Conservation (phyloP, 2,113 vertebrate genomes). For the Odobenus rosmarus region DNA sequence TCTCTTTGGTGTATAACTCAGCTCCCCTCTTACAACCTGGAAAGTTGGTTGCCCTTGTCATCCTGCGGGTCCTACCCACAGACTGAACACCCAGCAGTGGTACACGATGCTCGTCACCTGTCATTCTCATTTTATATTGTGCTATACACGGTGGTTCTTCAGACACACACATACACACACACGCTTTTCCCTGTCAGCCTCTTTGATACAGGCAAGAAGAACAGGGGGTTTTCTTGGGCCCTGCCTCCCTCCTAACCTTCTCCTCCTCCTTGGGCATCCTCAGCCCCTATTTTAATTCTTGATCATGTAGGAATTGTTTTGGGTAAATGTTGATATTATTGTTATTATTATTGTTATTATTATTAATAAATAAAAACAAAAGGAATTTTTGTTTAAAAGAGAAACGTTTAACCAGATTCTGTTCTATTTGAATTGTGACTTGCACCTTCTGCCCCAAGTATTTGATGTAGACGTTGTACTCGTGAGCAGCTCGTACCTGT, state of each 20-base stretch:
- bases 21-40: not conserved
- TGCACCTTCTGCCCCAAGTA: slow-evolving; percentile 84
- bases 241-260: slow-evolving; percentile 67
- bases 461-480: slow-evolving; percentile 82
- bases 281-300: slow-evolving; percentile 83
- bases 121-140: slow-evolving; percentile 32
- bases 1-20: not conserved
- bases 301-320: slow-evolving; percentile 90
- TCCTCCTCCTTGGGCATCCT: slow-evolving; percentile 8
- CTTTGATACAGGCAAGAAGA: slow-evolving; percentile 42
- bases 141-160: slow-evolving; percentile 58
- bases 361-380: slow-evolving; percentile 86
- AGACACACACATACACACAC: slow-evolving; percentile 73
- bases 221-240: slow-evolving; percentile 10
- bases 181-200: slow-evolving; percentile 38
- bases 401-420: slow-evolving; percentile 85
- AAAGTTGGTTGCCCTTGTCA: not conserved
- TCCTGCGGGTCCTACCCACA: slow-evolving; percentile 7
- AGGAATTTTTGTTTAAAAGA: slow-evolving; percentile 85
- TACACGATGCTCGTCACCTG: slow-evolving; percentile 79
- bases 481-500: slow-evolving; percentile 76
- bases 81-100: slow-evolving; percentile 51
- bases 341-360: slow-evolving; percentile 84
- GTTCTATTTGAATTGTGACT: slow-evolving; percentile 86
- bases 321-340: slow-evolving; percentile 86